Evolutionary conservation across 2,113 vertebrate genomes (phyloP), one percentile per base, ranked within the genome.

Genomic region (Labeo rohita): DNA sequence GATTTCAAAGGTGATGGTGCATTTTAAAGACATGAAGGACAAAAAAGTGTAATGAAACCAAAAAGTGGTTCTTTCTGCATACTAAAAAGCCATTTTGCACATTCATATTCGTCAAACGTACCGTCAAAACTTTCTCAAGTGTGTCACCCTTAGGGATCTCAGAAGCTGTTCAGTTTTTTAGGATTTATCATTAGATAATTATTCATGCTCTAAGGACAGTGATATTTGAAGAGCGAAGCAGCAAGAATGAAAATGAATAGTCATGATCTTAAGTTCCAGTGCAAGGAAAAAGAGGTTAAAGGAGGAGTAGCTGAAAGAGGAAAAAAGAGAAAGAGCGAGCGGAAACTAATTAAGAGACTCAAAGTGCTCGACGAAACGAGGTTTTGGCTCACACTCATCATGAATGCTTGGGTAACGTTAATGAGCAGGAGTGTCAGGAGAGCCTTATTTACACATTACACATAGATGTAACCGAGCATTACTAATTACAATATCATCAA

Each of bases 331-430:
- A 80, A 50, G 66, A 45, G 34, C 5, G 73, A 83, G 73, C 52
- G 13, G 80, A 90, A 89, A 91, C 85, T 91, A 93, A 94, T 93
- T 91, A 91, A 89, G 89, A 92, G 89, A 90, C 84, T 90, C 92
- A 87, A 90, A 86, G 89, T 91, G 80, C 68, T 84, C 1, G 43
- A 79, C 50, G 70, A 85, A 47, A 50, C 81, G 9, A 54, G 68
- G 76, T 54, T 80, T 87, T 83, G 59, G 78, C 49, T 72, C 45
- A 86, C 54, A 73, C 63, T 47, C 74, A 72, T 61, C 74, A 82
- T 70, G 39, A 85, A 77, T 76, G 47, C 72, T 72, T 52, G 43
- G 59, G n/a, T 65, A 68, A 85, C 39, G 47, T 54, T 83, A 83
- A 77, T 72, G 61, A 77, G 70, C 79, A 83, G 43, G 61, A 70